Base-by-base conservation (phyloP, 1,140 invertebrate species). In the Acromyrmex echinatior region DNA sequence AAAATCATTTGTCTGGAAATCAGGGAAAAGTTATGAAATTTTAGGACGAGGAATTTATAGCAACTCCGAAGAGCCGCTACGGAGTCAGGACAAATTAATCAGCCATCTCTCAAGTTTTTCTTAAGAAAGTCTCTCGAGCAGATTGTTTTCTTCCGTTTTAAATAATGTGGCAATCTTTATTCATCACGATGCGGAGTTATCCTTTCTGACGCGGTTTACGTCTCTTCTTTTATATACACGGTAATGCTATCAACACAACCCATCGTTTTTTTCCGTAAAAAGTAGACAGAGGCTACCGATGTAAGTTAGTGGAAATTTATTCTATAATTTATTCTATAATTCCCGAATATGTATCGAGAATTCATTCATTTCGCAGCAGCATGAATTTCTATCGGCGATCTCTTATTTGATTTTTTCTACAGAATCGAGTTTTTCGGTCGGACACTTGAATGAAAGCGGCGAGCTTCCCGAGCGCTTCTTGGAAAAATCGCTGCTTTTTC, bases 131-230 rank as follows among this genome's bases (percentile, higher is more conserved):
- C 10, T 3, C 16, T 16, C 39, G 21, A 14, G 45, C 28, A 51
- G 25, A 79, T 79, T 66, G 77, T 66, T 79, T 66, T 66, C 60
- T 49, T n/a, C 6, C 45, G 7, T 31, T 79, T 79, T 31, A 31
- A 66, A 66, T 79, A 66, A 66, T 66, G n/a, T 45, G 12, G 45
- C 77, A 66, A 79, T 79, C 60, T 79, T 79, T 78, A 78, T 78
- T 78, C 76, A 78, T 78, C 18, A 39, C 39, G 25, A 18, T n/a
- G 12, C 25, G 25, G 12, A 16, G 21, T 65, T 31, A 78, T 3
- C 31, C 6, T 35, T 78, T 39, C 35, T 45, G 35, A 21, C 4
- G 60, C 25, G 25, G 21, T 77, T 77, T 58, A 77, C 28, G n/a
- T 45, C 9, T 62, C 14, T 21, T n/a, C 18, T 25, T 28, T 62